Conservation (phyloP, 2,797 vertebrate species). For the Aplochiton taeniatus region DNA sequence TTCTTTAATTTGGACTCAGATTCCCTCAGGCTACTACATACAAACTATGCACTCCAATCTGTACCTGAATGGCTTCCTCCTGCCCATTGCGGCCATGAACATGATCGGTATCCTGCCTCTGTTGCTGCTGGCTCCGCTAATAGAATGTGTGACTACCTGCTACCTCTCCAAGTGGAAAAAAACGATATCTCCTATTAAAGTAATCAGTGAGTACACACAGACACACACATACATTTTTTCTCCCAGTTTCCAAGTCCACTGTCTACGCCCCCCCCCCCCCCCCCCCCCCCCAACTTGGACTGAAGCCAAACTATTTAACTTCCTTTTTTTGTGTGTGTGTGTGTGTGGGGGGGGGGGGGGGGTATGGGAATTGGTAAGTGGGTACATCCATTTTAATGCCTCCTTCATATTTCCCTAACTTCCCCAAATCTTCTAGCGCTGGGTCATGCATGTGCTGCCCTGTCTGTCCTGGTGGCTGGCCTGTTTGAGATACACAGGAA, state of each 20-base stretch:
- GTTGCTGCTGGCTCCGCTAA: constrained; percentile 82
- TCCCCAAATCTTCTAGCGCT: constrained; percentile 69
- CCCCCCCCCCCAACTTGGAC: no score
- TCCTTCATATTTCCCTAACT: constrained; percentile 7
- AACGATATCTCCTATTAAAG: constrained; percentile 72
- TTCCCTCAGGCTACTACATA: constrained; percentile 91
- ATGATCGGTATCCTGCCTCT: constrained; percentile 85
- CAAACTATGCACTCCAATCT: constrained; percentile 91
- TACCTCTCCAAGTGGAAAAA: constrained; percentile 67
- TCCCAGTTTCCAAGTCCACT: no score
- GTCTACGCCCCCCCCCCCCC: neutral
- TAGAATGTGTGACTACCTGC: constrained; percentile 78
- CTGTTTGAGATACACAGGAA: constrained; percentile 86
- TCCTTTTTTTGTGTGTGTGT: no score
- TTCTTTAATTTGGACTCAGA: constrained; percentile 65
- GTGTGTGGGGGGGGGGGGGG: no score
- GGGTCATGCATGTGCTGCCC: constrained; percentile 81
- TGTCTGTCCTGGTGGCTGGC: constrained; percentile 83
- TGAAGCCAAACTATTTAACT: no score
- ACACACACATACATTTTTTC: neutral
- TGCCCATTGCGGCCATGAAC: constrained; percentile 87
- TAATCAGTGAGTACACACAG: constrained; percentile 76
- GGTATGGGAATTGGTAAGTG: no score
- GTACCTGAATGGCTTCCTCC: constrained; percentile 76
- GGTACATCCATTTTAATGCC: constrained; percentile 23